Evolutionary conservation across 2,113 vertebrate species (phyloP), one percentile per base, ranked within the genome.

Genomic region (Onychostruthus taczanowskii): DNA sequence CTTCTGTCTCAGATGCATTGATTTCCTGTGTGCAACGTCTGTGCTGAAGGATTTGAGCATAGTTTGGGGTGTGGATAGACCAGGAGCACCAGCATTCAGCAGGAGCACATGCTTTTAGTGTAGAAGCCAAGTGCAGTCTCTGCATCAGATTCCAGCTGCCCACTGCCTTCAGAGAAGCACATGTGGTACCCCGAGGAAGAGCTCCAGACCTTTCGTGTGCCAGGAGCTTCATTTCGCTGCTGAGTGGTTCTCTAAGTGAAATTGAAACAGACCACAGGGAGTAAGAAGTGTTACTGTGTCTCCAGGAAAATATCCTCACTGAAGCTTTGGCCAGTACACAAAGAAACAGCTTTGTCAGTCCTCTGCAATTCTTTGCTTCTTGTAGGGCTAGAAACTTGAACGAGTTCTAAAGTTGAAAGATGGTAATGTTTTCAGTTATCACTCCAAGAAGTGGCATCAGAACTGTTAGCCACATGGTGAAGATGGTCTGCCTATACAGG

Each of bases 151-250:
- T 86, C 50, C 69, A 63, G 61, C 64, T 93, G 59, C 55, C 58
- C 28, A 9, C 33, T 80, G 53, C 63, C 81, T 83, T 87, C 27
- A 44, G 63, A 88, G 72, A 83, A 85, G 53, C 9, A 3, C 1
- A 1, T 62, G 81, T 46, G 80, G 31, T 84, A 23, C 16, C n/a
- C 58, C 0, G 0, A 26, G 46, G 70, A 84, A 26, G 13, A 69
- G 26, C 11, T 90, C 35, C 41, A 83, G 55, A 49, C 30, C 72
- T 52, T 43, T 0, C 0, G 11, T 64, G 44, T 44, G 27, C 24
- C n/a, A 41, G 49, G 67, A 84, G 41, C 80, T 58, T 74, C 37
- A 35, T 43, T 52, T 69, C 49, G 5, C 20, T 1, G 1, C 69
- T 31, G 13, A 55, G 35, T 0, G 1, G n/a, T 73, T 85, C 72